These are phyloP conservation scores for Podiceps cristatus DNA, from an alignment of 2,113 vertebrate genomes.

Conservation along the genomic window DNA sequence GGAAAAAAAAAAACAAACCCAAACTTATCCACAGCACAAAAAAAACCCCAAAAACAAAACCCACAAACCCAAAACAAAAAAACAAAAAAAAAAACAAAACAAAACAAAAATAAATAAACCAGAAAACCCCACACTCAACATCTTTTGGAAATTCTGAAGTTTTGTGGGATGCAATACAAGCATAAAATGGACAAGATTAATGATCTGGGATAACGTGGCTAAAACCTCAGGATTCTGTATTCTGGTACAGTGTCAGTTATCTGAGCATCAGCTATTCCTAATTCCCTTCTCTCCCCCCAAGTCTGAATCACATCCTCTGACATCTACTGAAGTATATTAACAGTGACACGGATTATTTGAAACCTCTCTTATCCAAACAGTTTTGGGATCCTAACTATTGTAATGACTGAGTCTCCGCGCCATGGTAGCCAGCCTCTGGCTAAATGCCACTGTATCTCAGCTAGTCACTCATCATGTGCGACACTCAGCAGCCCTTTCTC, in stretches of 20 bases:
- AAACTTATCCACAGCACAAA: not conserved
- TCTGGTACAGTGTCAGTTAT: conserved; percentile 19
- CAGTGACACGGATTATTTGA: conserved; percentile 30
- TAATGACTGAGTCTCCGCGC: not conserved
- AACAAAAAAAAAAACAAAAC: not conserved
- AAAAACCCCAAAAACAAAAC: not conserved
- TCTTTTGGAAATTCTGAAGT: not conserved
- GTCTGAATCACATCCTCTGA: conserved; percentile 63
- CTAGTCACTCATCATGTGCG: not conserved
- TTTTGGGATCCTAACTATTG: not conserved
- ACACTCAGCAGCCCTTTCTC: not conserved
- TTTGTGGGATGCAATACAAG: conserved; percentile 18
- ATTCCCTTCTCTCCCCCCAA: not conserved
- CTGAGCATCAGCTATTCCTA: conserved; percentile 48
- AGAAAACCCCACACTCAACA: not conserved
- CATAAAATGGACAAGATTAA: conserved; percentile 50
- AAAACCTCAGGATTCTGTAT: conserved; percentile 36
- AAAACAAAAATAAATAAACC: too few relatives aligned
- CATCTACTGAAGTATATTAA: conserved; percentile 48
- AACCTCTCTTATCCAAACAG: conserved; percentile 50
- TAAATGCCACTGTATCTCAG: conserved; percentile 19
- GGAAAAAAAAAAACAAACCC: rapidly evolving
- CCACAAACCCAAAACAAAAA: not conserved
- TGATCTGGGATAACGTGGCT: conserved; percentile 46
- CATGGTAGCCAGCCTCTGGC: not conserved